phyloP scores from a whole-genome alignment of 37 sponge, comb jelly and placozoan genomes.

The Diacarnus erythraeanus region DNA sequence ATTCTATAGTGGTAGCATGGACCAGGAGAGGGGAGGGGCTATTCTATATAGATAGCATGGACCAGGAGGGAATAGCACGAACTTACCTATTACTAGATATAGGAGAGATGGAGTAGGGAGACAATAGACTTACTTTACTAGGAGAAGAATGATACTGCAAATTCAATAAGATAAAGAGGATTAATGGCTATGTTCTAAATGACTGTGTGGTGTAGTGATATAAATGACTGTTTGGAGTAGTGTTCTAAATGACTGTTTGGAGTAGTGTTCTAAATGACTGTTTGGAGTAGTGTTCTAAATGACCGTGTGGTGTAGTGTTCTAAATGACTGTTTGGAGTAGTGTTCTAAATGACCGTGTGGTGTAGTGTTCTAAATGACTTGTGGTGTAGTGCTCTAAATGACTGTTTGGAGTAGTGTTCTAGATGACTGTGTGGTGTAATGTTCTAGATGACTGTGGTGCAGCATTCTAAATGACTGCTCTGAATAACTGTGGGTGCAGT shows the following conservation, averaged over 20 bases:
- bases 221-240: background rate
- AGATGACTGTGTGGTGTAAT: no score
- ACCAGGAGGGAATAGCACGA: background rate
- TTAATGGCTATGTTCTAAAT: no score
- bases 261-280: background rate
- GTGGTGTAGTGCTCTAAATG: background rate
- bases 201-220: background rate
- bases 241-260: no score
- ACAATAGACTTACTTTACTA: constrained; percentile 26
- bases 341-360: background rate
- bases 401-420: background rate
- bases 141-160: constrained; percentile 54
- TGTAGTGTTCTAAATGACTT: no score
- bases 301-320: background rate
- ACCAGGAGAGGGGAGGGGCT: background rate
- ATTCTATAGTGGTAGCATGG: background rate
- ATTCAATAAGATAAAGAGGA: no score
- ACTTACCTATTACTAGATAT: constrained; percentile 53
- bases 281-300: background rate
- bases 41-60: background rate
- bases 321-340: background rate
- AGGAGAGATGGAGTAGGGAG: constrained; percentile 66
- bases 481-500: no score
- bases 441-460: background rate
- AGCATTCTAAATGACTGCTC: no score